phyloP scores from a whole-genome alignment of 2,797 vertebrate genomes.

The Sorex maritimensis region DNA sequence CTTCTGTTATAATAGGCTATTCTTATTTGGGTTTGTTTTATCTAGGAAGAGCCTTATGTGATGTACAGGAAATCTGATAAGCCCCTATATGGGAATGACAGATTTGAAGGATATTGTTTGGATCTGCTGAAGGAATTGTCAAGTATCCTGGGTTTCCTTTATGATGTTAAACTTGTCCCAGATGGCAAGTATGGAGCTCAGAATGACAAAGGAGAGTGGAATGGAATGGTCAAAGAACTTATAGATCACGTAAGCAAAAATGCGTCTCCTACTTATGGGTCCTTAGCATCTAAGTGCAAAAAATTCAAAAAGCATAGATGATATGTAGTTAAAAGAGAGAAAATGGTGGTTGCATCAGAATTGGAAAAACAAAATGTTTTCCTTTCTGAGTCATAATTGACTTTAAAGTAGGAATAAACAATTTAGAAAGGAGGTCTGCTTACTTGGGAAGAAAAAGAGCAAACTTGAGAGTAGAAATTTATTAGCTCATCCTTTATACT shows the following conservation, averaged over 20 bases:
- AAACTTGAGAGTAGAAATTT: background rate
- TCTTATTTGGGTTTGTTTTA: slow-evolving; percentile 50
- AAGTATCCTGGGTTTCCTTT: slow-evolving; percentile 98
- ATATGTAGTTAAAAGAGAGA: background rate
- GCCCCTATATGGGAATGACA: slow-evolving; percentile 97
- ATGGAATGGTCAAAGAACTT: slow-evolving; percentile 99
- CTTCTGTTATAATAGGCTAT: slow-evolving; percentile 12
- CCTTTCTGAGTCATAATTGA: background rate
- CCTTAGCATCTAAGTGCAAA: too few species aligned
- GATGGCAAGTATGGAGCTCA: slow-evolving; percentile 99
- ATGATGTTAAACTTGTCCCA: slow-evolving; percentile 97
- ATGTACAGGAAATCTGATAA: slow-evolving; percentile 99
- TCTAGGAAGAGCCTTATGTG: slow-evolving; percentile 98
- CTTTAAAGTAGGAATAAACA: background rate
- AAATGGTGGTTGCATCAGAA: background rate
- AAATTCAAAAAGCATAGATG: background rate
- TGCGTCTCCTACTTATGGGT: background rate
- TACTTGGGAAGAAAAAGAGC: background rate
- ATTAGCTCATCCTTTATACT: background rate
- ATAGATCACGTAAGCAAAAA: slow-evolving; percentile 96
- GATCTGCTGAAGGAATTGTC: slow-evolving; percentile 98
- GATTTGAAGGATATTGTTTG: slow-evolving; percentile 99
- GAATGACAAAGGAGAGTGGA: slow-evolving; percentile 99
- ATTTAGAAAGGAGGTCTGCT: background rate
- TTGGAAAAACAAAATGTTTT: slow-evolving; percentile 12